Evolutionary conservation across 2,113 vertebrate genomes (phyloP).

Genomic region (Thermophis baileyi): DNA sequence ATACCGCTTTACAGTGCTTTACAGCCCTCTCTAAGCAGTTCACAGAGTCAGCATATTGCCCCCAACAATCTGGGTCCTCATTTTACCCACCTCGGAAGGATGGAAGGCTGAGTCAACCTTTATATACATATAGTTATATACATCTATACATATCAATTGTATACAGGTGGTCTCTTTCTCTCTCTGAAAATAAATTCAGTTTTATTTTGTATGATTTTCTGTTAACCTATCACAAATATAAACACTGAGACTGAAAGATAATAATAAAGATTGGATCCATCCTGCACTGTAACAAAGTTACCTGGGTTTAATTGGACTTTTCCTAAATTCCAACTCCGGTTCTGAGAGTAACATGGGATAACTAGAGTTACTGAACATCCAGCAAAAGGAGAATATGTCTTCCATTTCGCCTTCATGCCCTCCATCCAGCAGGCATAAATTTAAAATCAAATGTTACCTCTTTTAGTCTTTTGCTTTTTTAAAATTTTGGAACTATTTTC

Average conservation of each 20-base stretch:
- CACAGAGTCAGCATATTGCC: no score
- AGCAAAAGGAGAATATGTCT: neutral
- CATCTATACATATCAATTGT: neutral
- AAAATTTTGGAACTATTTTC: neutral
- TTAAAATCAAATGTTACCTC: neutral
- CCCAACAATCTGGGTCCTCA: no score
- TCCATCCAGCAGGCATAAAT: neutral
- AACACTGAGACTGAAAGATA: neutral
- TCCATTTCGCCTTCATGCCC: neutral
- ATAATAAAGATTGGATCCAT: neutral
- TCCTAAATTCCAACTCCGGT: neutral
- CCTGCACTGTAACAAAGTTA: neutral
- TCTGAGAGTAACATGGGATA: neutral
- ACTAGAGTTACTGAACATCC: neutral
- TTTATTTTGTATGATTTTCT: neutral
- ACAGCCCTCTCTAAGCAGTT: no score
- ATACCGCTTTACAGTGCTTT: no score
- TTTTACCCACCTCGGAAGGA: no score
- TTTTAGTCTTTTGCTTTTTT: neutral
- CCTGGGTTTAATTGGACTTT: neutral
- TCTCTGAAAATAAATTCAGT: neutral
- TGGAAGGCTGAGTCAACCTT: no score
- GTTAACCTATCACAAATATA: neutral
- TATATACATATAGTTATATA: no score
- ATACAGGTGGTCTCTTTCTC: neutral